Percentiles rank a stretch among this genome's conserved stretches.
Conservation (phyloP, 2,113 vertebrate genomes). For the Dipodomys spectabilis region DNA sequence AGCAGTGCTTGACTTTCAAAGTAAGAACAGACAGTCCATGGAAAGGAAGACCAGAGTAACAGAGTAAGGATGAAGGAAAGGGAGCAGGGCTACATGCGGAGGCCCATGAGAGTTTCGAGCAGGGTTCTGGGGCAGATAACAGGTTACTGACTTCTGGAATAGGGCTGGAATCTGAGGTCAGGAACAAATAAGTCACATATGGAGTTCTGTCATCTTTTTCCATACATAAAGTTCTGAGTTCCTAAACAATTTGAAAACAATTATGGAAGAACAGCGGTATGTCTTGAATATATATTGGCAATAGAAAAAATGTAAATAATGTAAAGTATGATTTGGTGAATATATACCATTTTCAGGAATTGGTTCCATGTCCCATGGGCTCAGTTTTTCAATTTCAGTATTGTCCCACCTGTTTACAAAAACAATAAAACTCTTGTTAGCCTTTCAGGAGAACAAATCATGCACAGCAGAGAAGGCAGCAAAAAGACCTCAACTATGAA, state of each 20-base stretch:
- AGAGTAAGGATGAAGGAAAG: background rate
- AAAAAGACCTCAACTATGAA: background rate
- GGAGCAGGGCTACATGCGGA: background rate
- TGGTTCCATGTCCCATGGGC: conserved; percentile 97
- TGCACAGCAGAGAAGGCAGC: background rate
- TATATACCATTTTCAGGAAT: conserved; percentile 95
- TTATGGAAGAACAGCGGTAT: background rate
- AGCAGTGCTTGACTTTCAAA: background rate
- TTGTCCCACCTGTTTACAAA: conserved; percentile 94
- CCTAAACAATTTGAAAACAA: background rate
- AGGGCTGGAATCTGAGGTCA: background rate
- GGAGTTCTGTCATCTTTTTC: background rate
- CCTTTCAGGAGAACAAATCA: background rate
- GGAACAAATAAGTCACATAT: background rate
- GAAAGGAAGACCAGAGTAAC: background rate
- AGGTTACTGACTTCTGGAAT: background rate
- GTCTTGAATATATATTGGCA: background rate
- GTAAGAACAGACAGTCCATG: background rate
- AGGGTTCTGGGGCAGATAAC: background rate
- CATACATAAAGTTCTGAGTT: background rate
- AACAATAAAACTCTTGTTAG: background rate
- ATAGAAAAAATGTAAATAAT: background rate
- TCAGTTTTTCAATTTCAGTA: conserved; percentile 95
- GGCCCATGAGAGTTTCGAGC: background rate
- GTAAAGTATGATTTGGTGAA: conserved; percentile 15